phyloP scores from a whole-genome alignment of 2,113 vertebrate species.

The Cyanoliseus patagonus region DNA sequence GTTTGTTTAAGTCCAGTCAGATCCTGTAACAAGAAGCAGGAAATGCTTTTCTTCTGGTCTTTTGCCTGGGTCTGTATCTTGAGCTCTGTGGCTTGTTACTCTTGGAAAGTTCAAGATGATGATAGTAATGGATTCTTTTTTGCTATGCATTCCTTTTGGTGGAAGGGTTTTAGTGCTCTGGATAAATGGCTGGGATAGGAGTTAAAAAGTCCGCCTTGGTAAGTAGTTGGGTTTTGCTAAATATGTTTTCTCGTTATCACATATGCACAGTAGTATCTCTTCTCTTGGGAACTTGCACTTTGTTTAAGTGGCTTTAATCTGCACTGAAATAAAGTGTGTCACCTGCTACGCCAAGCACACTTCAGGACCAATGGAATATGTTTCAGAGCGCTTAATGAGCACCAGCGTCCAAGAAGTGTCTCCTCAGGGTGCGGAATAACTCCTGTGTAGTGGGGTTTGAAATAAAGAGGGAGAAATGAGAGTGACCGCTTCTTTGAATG shows the following conservation, averaged over 20 bases:
- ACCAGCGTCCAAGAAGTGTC: background rate
- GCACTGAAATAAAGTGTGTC: background rate
- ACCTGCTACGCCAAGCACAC: rapidly evolving
- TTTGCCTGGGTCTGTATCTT: background rate
- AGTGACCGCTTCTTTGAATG: background rate
- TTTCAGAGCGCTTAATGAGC: background rate
- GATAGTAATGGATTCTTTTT: background rate
- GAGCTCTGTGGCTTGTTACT: background rate
- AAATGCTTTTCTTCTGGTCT: background rate
- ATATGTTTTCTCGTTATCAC: rapidly evolving
- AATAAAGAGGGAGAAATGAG: background rate
- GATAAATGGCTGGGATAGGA: background rate
- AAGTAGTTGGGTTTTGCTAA: background rate
- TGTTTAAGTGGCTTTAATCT: background rate
- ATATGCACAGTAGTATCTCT: background rate
- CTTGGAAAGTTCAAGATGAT: background rate
- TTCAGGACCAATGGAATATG: background rate
- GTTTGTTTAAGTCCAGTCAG: background rate
- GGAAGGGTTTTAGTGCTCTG: background rate
- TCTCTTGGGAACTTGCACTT: background rate
- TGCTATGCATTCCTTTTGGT: background rate
- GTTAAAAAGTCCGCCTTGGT: background rate
- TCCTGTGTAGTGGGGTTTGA: background rate
- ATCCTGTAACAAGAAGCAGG: background rate
- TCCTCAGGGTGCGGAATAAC: background rate